A percentile compares a stretch with the other conserved stretches of the same genome.
These are phyloP conservation scores for Lampris megalopsis DNA, from an alignment of 2,113 vertebrate species.

Conservation along the genomic window DNA sequence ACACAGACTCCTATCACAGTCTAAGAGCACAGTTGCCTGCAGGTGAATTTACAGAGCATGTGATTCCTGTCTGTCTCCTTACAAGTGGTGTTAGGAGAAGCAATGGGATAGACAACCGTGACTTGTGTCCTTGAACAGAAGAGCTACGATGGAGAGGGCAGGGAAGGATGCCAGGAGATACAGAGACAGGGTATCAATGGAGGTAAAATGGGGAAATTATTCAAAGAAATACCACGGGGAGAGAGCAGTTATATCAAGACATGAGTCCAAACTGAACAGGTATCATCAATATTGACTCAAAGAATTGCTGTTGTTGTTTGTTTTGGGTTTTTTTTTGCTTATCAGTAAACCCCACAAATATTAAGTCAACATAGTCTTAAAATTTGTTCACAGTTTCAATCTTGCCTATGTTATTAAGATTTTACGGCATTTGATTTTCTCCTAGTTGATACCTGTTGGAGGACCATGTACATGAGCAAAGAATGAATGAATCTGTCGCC, in stretches of 20 bases:
- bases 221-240: constrained; percentile 66
- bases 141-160: constrained; percentile 70
- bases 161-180: constrained; percentile 83
- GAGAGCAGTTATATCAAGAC: constrained; percentile 56
- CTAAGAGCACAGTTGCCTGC: constrained; percentile 25
- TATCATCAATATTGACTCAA: constrained; percentile 14
- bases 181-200: constrained; percentile 74
- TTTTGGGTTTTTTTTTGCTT: not conserved
- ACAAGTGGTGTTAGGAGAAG: constrained; percentile 53
- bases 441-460: constrained; percentile 57
- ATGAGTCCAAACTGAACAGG: constrained; percentile 72
- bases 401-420: not conserved
- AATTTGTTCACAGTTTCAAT: constrained; percentile 3
- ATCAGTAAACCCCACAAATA: not conserved
- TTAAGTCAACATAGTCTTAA: not conserved
- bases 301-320: not conserved
- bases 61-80: constrained; percentile 42
- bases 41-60: constrained; percentile 36
- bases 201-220: constrained; percentile 66
- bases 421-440: constrained; percentile 10
- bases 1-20: constrained; percentile 21
- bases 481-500: constrained; percentile 66
- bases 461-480: constrained; percentile 75
- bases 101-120: constrained; percentile 77
- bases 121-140: constrained; percentile 99